Evolutionary conservation across 2,113 vertebrate genomes (phyloP).

Genomic region (Glaucidium brasilianum): DNA sequence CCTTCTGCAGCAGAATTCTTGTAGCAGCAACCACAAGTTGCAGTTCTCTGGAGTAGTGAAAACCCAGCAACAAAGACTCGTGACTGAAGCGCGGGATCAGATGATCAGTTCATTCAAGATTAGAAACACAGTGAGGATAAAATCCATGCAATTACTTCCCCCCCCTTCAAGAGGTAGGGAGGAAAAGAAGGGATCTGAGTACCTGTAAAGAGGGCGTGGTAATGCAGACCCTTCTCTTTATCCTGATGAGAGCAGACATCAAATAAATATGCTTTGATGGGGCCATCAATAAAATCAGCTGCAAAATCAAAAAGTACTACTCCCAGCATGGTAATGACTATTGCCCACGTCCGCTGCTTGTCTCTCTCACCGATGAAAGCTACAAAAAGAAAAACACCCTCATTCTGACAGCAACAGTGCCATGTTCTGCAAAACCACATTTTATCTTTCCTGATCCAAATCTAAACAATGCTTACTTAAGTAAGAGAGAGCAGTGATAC

Average conservation of each 20-base stretch:
- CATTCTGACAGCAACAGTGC: constrained; percentile 10
- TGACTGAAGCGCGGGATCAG: constrained; percentile 62
- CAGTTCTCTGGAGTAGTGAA: constrained; percentile 4
- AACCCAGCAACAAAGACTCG: constrained; percentile 9
- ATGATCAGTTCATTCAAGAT: constrained; percentile 58
- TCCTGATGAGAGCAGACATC: constrained; percentile 94
- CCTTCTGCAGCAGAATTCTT: neutral
- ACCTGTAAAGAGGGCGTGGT: constrained; percentile 97
- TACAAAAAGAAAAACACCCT: constrained; percentile 60
- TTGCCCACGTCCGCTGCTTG: constrained; percentile 78
- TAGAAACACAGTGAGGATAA: neutral
- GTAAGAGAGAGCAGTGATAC: neutral
- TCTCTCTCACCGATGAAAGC: constrained; percentile 65
- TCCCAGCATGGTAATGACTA: constrained; percentile 90
- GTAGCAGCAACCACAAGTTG: constrained; percentile 56
- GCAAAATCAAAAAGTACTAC: constrained; percentile 97
- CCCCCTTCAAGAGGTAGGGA: neutral
- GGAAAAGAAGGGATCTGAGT: constrained; percentile 18
- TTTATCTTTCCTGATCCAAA: neutral
- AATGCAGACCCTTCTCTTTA: constrained; percentile 93
- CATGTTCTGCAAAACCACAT: neutral
- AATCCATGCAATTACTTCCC: neutral
- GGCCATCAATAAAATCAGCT: constrained; percentile 96
- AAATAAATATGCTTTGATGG: constrained; percentile 97
- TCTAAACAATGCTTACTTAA: neutral